A percentile compares a stretch with the other conserved stretches of the same genome.
phyloP scores from a whole-genome alignment of 2,113 vertebrate genomes.

The Phrynosoma blainvillii region DNA sequence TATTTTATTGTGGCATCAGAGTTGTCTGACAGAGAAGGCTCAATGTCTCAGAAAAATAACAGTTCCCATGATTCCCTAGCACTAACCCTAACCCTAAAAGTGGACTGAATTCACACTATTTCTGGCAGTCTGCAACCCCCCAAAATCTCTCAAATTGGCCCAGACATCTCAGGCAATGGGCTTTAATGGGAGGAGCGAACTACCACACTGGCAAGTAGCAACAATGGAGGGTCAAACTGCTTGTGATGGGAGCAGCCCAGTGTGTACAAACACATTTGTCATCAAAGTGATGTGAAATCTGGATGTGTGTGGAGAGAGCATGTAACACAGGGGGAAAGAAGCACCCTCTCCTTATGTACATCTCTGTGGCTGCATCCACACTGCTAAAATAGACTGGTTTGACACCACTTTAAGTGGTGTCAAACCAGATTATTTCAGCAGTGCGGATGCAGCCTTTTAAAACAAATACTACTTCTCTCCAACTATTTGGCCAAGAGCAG shows the following conservation, averaged over 20 bases:
- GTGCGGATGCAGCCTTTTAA: too few relatives aligned
- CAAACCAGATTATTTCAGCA: too few relatives aligned
- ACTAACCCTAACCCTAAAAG: too few relatives aligned
- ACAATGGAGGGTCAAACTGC: background rate
- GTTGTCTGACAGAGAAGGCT: too few relatives aligned
- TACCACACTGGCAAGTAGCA: constrained; percentile 30
- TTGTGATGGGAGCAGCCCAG: background rate
- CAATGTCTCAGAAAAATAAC: too few relatives aligned
- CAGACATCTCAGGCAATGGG: constrained; percentile 11
- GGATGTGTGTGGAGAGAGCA: too few relatives aligned
- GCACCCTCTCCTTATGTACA: background rate
- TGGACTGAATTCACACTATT: too few relatives aligned
- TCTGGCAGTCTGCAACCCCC: too few relatives aligned
- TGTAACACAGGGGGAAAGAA: background rate
- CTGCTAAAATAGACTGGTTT: too few relatives aligned
- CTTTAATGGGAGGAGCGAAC: constrained; percentile 22
- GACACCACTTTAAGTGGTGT: too few relatives aligned
- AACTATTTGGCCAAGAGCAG: background rate
- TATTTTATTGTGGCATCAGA: too few relatives aligned
- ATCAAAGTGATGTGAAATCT: background rate
- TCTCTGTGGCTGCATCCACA: background rate
- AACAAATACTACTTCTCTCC: background rate
- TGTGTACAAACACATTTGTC: background rate
- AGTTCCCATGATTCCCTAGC: too few relatives aligned
- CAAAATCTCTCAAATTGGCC: constrained; percentile 58